A percentile compares a stretch with the other conserved stretches of the same genome.
phyloP scores from a whole-genome alignment of 2,113 vertebrate genomes.

The Anarhynchus alexandrinus region DNA sequence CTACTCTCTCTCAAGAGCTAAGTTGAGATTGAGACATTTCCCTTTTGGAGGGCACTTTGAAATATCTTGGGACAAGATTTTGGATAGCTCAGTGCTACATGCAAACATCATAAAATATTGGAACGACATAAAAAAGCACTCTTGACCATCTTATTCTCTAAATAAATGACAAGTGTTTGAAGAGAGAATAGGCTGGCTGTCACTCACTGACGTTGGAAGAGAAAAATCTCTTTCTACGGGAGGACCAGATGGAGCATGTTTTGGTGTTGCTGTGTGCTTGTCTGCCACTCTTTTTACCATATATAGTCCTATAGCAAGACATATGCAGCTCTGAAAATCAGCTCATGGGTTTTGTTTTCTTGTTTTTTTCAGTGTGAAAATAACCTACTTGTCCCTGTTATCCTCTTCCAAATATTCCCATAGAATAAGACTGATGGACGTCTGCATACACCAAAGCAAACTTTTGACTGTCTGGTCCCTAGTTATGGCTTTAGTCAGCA shows the following conservation, averaged over 20 bases:
- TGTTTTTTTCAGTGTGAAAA: not conserved
- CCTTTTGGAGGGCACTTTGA: not conserved
- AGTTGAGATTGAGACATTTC: fast-evolving
- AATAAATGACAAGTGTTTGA: not conserved
- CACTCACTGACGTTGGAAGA: not conserved
- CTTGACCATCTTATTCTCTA: not conserved
- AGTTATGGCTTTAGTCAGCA: not conserved
- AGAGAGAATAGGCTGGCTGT: not conserved
- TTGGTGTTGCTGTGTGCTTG: not conserved
- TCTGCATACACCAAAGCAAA: not conserved
- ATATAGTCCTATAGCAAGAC: not conserved
- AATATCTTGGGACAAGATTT: not conserved
- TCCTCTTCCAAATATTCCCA: not conserved
- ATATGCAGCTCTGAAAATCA: not conserved
- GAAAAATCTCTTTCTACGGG: not conserved
- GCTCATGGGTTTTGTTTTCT: not conserved
- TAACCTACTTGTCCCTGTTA: not conserved
- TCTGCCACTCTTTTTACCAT: not conserved
- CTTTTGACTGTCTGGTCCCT: not conserved
- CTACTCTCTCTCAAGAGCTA: not conserved
- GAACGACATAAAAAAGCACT: not conserved
- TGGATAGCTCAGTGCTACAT: not conserved
- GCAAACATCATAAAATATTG: not conserved
- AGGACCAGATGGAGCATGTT: not conserved
- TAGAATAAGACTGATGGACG: not conserved